Evolutionary conservation across 2,113 vertebrate species (phyloP), one percentile per base, ranked within the genome.

Genomic region (Chrysochloris asiatica): DNA sequence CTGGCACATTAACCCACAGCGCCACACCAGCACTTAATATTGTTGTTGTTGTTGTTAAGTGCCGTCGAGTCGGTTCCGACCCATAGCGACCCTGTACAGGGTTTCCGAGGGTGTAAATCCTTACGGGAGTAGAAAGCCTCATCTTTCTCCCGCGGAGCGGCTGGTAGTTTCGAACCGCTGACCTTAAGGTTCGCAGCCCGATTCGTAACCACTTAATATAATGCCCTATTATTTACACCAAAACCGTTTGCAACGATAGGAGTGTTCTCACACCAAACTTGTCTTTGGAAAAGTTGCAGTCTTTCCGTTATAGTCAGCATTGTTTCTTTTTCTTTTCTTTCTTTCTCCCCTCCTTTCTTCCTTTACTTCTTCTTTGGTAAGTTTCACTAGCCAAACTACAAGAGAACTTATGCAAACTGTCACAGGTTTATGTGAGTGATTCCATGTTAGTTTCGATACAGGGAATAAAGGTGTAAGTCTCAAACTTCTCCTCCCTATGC

Each of bases 361-460:
- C 22, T 22, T 38, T 9, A 69, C 67, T 38, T 3, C 36, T 69
- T 69, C 67, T 69, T 69, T 69, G 67, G 36, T 21, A 22, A 45
- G 10, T 52, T 61, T 3, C 11, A 56, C 67, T 73, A 36, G 30
- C 28, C 22, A 67, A 54, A 56, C 86, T 43, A 52, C 56, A 73
- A 79, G 78, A 91, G 59, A 54, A 86, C 65, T 77, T 77, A 30
- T 78, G 38, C 43, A 73, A 21, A 41, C 48, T 89, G 52, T 86
- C 71, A 47, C 48, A 59, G 77, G 71, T 38, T 59, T 95, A 86
- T 71, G 19, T 33, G 81, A 48, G 36, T 33, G 38, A 92, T 94
- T 95, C 89, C 69, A 76, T 80, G 84, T 85, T 48, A 79, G 69
- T 80, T 92, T 80, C 24, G 17, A 54, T 61, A 30, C 45, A 30